phyloP scores from a whole-genome alignment of 1,140 invertebrate species.

The Tribolium castaneum region DNA sequence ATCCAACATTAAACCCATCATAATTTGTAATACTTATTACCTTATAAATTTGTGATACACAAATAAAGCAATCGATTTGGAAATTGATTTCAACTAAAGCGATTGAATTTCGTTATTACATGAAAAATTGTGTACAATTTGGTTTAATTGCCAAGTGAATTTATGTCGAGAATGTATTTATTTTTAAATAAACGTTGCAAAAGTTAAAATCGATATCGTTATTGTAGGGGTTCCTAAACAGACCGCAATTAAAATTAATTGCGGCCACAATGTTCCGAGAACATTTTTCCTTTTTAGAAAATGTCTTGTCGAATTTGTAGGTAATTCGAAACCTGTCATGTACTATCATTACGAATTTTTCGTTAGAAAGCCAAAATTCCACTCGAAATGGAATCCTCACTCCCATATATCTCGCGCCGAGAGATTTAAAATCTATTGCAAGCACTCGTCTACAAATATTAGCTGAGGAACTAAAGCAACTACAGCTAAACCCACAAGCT shows the following conservation, averaged over 20 bases:
- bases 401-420: not conserved
- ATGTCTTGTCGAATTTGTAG: constrained; percentile 28
- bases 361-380: not conserved
- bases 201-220: constrained; percentile 30
- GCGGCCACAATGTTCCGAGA: not conserved
- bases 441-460: not conserved
- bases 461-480: not conserved
- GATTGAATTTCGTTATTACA: not conserved
- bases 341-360: not conserved
- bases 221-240: not conserved
- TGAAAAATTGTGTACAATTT: not conserved
- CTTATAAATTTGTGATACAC: constrained; percentile 39
- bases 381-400: not conserved
- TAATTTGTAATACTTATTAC: constrained; percentile 17
- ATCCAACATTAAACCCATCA: not conserved
- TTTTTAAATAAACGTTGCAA: constrained; percentile 42
- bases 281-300: not conserved
- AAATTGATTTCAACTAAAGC: not conserved
- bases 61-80: constrained; percentile 24
- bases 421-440: not conserved
- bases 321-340: not conserved
- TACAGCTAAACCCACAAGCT: not conserved
- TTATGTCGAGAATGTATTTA: constrained; percentile 40
- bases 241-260: constrained; percentile 30
- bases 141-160: constrained; percentile 17